phyloP scores from a whole-genome alignment of 2,113 vertebrate genomes.

The Clinocottus analis region DNA sequence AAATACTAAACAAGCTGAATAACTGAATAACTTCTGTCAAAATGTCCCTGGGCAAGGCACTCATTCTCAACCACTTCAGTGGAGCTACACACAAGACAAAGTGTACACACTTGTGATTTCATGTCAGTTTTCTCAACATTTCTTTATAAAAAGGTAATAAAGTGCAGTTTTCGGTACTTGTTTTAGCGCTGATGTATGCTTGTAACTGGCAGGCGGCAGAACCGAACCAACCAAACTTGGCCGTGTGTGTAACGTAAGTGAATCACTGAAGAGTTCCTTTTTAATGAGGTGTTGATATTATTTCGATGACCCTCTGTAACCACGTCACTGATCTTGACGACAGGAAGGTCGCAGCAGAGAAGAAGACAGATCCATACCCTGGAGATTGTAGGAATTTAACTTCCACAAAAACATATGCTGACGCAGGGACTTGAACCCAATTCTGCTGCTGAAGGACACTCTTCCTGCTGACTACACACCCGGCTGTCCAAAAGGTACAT shows the following conservation, averaged over 20 bases:
- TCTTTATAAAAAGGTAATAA: not conserved
- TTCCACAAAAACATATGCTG: constrained; percentile 43
- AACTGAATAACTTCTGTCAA: too few species aligned
- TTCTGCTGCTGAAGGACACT: constrained; percentile 49
- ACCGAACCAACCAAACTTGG: not conserved
- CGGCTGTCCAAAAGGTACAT: constrained; percentile 41
- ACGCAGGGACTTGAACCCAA: constrained; percentile 28
- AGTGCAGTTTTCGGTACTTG: not conserved
- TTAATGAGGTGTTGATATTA: constrained; percentile 5
- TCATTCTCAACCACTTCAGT: not conserved
- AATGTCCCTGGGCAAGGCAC: not conserved
- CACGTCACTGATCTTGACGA: not conserved
- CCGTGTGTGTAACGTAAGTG: not conserved
- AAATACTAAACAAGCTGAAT: too few species aligned
- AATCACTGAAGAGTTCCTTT: not conserved
- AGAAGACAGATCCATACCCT: not conserved
- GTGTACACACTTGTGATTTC: not conserved
- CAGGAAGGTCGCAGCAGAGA: constrained; percentile 12
- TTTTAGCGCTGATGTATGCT: not conserved
- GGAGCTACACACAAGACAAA: not conserved
- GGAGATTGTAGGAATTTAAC: too few species aligned
- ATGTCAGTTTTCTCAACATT: not conserved
- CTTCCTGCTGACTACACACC: constrained; percentile 39
- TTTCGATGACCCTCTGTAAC: not conserved
- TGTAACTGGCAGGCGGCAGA: not conserved